Evolutionary conservation across 2,888 invertebrate species (phyloP), one percentile per base, ranked within the genome.

Genomic region (Xestia ashworthii): DNA sequence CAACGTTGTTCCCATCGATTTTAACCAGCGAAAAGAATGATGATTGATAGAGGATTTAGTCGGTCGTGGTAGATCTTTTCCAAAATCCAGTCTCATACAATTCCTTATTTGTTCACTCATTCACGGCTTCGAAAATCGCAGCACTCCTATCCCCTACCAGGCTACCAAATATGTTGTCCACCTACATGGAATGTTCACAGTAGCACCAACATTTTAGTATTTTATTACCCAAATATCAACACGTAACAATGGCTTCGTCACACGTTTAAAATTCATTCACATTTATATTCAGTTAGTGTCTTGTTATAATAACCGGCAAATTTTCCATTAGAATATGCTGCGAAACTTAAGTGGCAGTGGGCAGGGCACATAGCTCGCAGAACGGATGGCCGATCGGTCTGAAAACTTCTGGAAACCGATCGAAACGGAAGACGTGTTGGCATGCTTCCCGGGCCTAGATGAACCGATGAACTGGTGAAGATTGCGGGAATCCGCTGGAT

Each of bases 201-300:
- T 12, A 75, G 14, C 32, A 65, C 32, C 32, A 58, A 55, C 9
- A 19, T 9, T 16, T 58, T 68, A 22, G 19, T 16, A 69, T 77
- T 78, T 76, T 82, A 77, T 76, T 76, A 67, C 50, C 64, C 8
- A 62, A 77, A 80, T 73, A 69, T 60, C 76, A 69, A 25, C 80
- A 90, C 78, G 77, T 80, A 84, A 82, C 87, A 84, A 87, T 79
- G 74, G 67, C 70, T 78, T 82, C 73, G 84, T 82, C 83, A 83
- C 75, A 71, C 74, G 25, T 80, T 55, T 53, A 38, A 78, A 77
- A 84, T 86, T 84, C 71, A 78, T 83, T 76, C 76, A 11, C 32
- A 82, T 87, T 88, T 71, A 60, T 87, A 90, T 87, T 81, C 87
- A 68, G 82, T 44, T 60, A 70, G 74, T 71, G 80, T 80, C 71